These are phyloP conservation scores for Dendrolimus houi DNA, from an alignment of 2,888 invertebrate species.

Conservation along the genomic window DNA sequence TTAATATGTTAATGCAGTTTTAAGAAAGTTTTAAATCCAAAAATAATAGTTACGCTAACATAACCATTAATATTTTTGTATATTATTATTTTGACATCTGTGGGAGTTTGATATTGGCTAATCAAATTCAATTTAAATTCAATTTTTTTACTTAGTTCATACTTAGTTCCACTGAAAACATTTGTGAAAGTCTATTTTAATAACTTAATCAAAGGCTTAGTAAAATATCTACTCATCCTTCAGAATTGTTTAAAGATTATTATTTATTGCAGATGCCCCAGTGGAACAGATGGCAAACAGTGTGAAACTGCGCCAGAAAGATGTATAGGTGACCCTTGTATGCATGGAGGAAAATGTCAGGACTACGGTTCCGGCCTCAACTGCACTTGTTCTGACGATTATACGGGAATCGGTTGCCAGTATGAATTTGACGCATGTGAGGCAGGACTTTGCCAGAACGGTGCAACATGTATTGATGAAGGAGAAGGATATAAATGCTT, in stretches of 20 bases:
- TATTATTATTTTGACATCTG: not conserved
- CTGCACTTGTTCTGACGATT: constrained; percentile 93
- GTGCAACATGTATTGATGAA: constrained; percentile 92
- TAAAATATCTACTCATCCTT: too few relatives aligned
- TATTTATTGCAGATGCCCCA: constrained; percentile 81
- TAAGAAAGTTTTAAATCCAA: too few relatives aligned
- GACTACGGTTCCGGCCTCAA: constrained; percentile 97
- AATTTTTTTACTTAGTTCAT: too few relatives aligned
- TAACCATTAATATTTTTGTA: constrained; percentile 8
- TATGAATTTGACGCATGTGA: constrained; percentile 96
- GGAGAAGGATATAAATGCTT: constrained; percentile 90
- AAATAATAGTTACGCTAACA: not conserved
- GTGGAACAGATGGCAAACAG: constrained; percentile 96
- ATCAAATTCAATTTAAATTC: too few relatives aligned
- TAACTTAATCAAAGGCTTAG: too few relatives aligned
- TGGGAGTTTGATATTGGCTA: too few relatives aligned
- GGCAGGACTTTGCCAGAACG: constrained; percentile 93
- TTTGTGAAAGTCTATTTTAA: too few relatives aligned
- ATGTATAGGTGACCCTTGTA: constrained; percentile 94
- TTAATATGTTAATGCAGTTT: too few relatives aligned
- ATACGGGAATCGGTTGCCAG: constrained; percentile 92
- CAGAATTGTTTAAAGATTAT: not conserved
- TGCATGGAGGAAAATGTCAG: constrained; percentile 96
- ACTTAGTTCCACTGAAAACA: too few relatives aligned
- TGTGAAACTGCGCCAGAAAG: constrained; percentile 98